Conservation (phyloP, 2,113 vertebrate genomes). For the Microcebus tavaratra region DNA sequence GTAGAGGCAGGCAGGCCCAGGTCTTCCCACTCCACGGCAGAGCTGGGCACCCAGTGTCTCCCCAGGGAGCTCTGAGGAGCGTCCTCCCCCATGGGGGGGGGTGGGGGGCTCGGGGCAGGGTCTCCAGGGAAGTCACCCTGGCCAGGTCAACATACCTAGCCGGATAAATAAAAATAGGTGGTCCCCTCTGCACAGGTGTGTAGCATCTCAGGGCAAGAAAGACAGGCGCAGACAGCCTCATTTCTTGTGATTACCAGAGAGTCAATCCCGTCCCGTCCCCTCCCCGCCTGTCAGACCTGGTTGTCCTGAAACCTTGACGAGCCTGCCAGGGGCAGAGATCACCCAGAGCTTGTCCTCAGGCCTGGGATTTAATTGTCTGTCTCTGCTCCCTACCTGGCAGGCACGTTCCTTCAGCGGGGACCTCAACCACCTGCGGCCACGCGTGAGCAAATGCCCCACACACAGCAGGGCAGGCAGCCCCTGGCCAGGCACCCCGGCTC, state of each 20-base stretch:
- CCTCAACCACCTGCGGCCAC: rapidly evolving
- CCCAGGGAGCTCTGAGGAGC: neutral
- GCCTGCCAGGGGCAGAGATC: neutral
- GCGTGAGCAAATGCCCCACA: rapidly evolving
- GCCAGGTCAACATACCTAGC: rapidly evolving
- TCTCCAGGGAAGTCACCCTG: neutral
- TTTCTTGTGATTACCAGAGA: neutral
- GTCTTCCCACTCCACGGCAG: neutral
- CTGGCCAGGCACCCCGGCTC: neutral
- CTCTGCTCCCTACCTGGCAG: rapidly evolving
- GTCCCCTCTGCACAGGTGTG: rapidly evolving
- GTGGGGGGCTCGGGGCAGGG: neutral
- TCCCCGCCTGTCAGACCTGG: neutral
- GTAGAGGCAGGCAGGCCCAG: neutral
- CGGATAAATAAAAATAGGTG: neutral
- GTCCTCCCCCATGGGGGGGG: no score
- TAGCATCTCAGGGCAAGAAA: neutral
- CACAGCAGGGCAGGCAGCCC: neutral
- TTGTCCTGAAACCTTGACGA: neutral
- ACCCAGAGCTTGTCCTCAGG: neutral
- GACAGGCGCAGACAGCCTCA: neutral
- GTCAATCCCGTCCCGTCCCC: rapidly evolving
- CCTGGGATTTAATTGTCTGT: neutral
- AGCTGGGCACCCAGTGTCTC: neutral
- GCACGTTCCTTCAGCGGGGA: neutral